Percentiles rank a stretch among this genome's conserved stretches.
Evolutionary conservation across 37 sponge, comb jelly and placozoan species (phyloP).

Genomic region (Dysidea cf. avara): DNA sequence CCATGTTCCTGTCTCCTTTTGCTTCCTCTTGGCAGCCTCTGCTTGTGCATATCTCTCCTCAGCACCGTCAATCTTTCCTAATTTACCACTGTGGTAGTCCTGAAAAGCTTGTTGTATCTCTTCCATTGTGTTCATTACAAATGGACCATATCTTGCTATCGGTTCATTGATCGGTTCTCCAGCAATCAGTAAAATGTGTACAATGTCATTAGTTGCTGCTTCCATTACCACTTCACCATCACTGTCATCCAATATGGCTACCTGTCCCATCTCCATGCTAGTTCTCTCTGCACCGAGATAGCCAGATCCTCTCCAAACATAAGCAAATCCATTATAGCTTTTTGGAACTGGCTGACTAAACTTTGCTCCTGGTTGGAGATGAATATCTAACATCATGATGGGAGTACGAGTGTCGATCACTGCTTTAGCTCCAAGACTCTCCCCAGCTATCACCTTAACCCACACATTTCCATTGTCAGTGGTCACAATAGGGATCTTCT

Average conservation of each 20-base stretch:
- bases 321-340: conserved; percentile 67
- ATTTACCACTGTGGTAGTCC: conserved; percentile 74
- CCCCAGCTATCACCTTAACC: conserved; percentile 88
- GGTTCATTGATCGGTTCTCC: conserved; percentile 78
- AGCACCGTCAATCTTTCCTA: too few species aligned
- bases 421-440: conserved; percentile 64
- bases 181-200: conserved; percentile 68
- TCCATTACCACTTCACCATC: conserved; percentile 43
- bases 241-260: conserved; percentile 57
- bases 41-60: conserved; percentile 62
- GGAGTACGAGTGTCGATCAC: conserved; percentile 77
- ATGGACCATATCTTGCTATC: conserved; percentile 74
- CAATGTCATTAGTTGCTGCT: conserved; percentile 36
- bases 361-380: conserved; percentile 52
- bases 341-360: conserved; percentile 70
- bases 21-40: conserved; percentile 37
- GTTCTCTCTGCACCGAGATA: conserved; percentile 56
- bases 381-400: conserved; percentile 27
- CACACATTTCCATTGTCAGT: conserved; percentile 60
- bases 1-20: too few species aligned
- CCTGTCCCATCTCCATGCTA: conserved; percentile 54
- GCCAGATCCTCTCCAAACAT: conserved; percentile 74
- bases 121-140: conserved; percentile 90
- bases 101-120: conserved; percentile 81
- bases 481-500: conserved; percentile 68